Evolutionary conservation across 2,113 vertebrate genomes (phyloP).

Genomic region (Crypturellus undulatus): DNA sequence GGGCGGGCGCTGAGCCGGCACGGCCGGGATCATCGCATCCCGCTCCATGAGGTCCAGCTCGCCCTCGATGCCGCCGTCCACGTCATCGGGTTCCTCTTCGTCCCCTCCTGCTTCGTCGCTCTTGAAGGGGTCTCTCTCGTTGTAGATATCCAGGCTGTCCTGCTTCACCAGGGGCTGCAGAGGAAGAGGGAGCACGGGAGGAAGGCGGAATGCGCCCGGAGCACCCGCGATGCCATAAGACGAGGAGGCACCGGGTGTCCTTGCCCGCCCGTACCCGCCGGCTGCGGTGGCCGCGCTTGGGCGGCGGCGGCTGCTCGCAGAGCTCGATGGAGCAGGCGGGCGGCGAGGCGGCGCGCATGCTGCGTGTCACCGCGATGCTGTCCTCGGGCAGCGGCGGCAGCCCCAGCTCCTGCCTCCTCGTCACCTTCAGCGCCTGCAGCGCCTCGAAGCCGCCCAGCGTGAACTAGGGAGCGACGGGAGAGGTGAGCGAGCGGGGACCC

Average conservation of each 20-base stretch:
- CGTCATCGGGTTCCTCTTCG: constrained; percentile 89
- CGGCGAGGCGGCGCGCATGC: constrained; percentile 91
- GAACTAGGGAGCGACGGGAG: constrained; percentile 79
- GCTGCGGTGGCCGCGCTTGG: constrained; percentile 87
- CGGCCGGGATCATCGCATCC: constrained; percentile 82
- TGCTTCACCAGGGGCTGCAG: constrained; percentile 92
- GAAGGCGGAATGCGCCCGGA: rapidly evolving
- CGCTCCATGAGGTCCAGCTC: constrained; percentile 92
- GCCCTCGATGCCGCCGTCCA: constrained; percentile 87
- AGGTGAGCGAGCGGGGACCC: rapidly evolving
- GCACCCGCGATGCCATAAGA: background rate
- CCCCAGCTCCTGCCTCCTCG: constrained; percentile 81
- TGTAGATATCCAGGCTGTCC: constrained; percentile 96
- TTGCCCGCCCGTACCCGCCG: constrained; percentile 81
- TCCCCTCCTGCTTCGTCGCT: constrained; percentile 88
- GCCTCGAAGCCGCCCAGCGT: constrained; percentile 94
- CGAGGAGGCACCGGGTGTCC: background rate
- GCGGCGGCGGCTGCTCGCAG: constrained; percentile 91
- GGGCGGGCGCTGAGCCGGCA: constrained; percentile 67
- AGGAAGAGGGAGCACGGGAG: background rate
- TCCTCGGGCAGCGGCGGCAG: constrained; percentile 90
- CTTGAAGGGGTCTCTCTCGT: constrained; percentile 96
- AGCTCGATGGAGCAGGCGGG: constrained; percentile 92
- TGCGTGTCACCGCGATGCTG: constrained; percentile 93
- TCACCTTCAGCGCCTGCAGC: constrained; percentile 89